Conservation (phyloP, 2,888 invertebrate genomes). For the Amitus sp. region DNA sequence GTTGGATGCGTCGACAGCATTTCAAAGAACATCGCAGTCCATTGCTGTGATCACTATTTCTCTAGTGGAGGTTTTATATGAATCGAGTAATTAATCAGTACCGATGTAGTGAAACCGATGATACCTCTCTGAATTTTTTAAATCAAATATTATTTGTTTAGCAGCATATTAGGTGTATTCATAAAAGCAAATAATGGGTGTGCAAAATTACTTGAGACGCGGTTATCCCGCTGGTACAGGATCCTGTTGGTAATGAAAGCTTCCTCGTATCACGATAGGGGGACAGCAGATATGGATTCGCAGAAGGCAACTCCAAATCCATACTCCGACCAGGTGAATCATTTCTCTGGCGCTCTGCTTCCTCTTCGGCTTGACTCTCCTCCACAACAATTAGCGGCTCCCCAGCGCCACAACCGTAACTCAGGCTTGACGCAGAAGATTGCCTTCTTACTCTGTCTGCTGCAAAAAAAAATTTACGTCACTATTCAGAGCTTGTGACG, state of each 20-base stretch:
- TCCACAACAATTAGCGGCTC: constrained; percentile 88
- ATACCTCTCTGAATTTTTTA: too few relatives aligned
- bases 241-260: constrained; percentile 85
- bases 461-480: neutral
- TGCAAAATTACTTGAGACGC: constrained; percentile 74
- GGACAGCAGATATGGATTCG: constrained; percentile 82
- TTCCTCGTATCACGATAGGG: constrained; percentile 85
- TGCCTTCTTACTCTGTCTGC: constrained; percentile 54
- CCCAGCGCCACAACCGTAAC: constrained; percentile 63
- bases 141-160: too few relatives aligned
- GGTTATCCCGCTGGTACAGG: constrained; percentile 86
- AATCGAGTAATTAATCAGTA: too few relatives aligned
- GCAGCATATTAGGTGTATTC: neutral
- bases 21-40: too few relatives aligned
- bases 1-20: too few relatives aligned
- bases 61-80: too few relatives aligned
- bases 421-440: constrained; percentile 50
- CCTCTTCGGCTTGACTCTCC: constrained; percentile 77
- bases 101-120: too few relatives aligned
- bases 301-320: constrained; percentile 80
- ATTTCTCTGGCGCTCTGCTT: constrained; percentile 66
- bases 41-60: too few relatives aligned
- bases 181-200: neutral
- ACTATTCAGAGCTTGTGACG: neutral
- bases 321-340: constrained; percentile 73